Conservation (phyloP, 2,113 vertebrate genomes). For the Clinocottus analis region DNA sequence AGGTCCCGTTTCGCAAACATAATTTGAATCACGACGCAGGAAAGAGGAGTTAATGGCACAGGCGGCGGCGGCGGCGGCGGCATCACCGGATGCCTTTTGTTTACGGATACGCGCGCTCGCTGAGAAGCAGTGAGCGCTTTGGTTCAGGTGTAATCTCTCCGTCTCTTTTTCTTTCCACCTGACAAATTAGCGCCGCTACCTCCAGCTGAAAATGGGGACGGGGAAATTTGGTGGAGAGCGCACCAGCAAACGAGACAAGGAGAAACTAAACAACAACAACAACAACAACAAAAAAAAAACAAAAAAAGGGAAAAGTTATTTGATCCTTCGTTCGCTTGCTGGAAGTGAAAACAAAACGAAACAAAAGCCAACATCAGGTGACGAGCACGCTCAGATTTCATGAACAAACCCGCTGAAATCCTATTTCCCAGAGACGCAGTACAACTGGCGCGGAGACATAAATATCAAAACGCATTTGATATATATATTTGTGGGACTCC, state of each 20-base stretch:
- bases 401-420: not conserved
- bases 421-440: not conserved
- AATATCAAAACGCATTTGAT: slow-evolving; percentile 8
- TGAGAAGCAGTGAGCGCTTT: slow-evolving; percentile 4
- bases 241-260: not conserved
- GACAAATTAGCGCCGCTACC: slow-evolving; percentile 4
- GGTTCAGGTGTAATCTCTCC: not conserved
- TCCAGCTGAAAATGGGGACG: not conserved
- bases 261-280: not conserved
- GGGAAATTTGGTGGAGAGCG: not conserved
- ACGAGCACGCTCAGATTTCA: not conserved
- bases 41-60: slow-evolving; percentile 29
- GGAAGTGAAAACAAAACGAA: not conserved
- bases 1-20: slow-evolving; percentile 17
- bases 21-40: not conserved
- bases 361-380: not conserved
- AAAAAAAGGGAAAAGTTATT: not conserved
- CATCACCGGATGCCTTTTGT: slow-evolving; percentile 15
- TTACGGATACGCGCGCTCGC: not conserved
- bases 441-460: slow-evolving; percentile 1
- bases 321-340: not conserved
- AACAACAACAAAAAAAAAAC: too few species aligned
- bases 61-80: too few species aligned
- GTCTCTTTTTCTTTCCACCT: not conserved
- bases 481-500: not conserved